These are phyloP conservation scores for Corapipo altera DNA, from an alignment of 2,113 vertebrate species.

Conservation along the genomic window DNA sequence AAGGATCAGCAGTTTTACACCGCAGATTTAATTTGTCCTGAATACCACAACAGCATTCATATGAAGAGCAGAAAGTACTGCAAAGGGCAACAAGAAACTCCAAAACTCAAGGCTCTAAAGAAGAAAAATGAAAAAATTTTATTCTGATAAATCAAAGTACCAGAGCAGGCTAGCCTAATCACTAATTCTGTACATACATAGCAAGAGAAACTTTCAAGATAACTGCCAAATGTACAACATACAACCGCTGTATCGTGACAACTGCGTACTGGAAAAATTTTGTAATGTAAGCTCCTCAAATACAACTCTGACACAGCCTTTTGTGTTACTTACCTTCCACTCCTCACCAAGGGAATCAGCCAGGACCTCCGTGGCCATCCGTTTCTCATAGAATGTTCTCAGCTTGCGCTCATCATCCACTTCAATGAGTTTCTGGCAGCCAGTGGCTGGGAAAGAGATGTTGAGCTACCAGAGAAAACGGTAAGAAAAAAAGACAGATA, in stretches of 20 bases:
- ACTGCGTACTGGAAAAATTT: fast-evolving
- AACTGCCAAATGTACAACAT: fast-evolving
- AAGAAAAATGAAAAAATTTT: no score
- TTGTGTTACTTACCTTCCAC: conserved; percentile 85
- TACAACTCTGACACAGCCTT: neutral
- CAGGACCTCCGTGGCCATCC: conserved; percentile 94
- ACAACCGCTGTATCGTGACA: fast-evolving
- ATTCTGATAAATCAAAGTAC: fast-evolving
- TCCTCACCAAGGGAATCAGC: conserved; percentile 95
- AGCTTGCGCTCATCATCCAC: conserved; percentile 98
- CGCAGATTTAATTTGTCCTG: neutral
- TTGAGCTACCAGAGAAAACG: conserved; percentile 79
- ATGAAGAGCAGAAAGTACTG: neutral
- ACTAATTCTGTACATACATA: fast-evolving
- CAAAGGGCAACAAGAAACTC: neutral
- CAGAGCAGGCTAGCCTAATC: fast-evolving
- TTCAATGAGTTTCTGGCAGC: conserved; percentile 97
- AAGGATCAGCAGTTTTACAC: fast-evolving
- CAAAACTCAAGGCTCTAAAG: neutral
- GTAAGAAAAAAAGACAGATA: fast-evolving
- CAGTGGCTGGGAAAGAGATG: conserved; percentile 97
- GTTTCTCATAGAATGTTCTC: conserved; percentile 96
- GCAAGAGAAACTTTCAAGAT: fast-evolving
- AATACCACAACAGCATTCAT: fast-evolving
- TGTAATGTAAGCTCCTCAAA: fast-evolving